A percentile compares a stretch with the other conserved stretches of the same genome.
Conservation (phyloP, 2,888 invertebrate genomes). For the Andrena haemorrhoa region DNA sequence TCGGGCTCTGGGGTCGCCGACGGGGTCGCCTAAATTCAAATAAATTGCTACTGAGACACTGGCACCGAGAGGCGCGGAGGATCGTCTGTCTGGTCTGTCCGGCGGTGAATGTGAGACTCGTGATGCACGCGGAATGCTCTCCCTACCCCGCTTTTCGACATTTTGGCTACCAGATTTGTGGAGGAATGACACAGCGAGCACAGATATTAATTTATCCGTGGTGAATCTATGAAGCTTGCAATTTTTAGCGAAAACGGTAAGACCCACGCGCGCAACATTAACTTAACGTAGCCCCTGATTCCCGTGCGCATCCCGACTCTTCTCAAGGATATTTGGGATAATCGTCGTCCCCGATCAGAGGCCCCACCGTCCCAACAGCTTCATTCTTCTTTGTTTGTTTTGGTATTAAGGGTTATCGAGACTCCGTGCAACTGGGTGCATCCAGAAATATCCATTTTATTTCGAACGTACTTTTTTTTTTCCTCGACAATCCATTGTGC, state of each 20-base stretch:
- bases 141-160: too few species aligned
- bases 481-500: slow-evolving; percentile 58
- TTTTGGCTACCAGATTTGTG: too few species aligned
- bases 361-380: slow-evolving; percentile 8
- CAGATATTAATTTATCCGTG: not conserved
- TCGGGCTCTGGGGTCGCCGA: slow-evolving; percentile 76
- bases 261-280: too few species aligned
- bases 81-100: slow-evolving; percentile 1
- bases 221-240: not conserved
- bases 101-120: slow-evolving; percentile 1
- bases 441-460: slow-evolving; percentile 52
- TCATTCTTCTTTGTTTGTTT: not conserved
- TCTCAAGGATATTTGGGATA: slow-evolving; percentile 30
- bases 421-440: slow-evolving; percentile 45
- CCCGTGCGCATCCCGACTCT: slow-evolving; percentile 4
- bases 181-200: too few species aligned
- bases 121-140: slow-evolving; percentile 31
- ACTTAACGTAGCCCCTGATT: not conserved
- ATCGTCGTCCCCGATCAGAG: slow-evolving; percentile 14
- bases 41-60: slow-evolving; percentile 12
- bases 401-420: slow-evolving; percentile 49
- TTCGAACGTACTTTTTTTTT: slow-evolving; percentile 39
- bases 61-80: not conserved
- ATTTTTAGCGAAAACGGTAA: not conserved
- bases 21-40: slow-evolving; percentile 73